phyloP scores from a whole-genome alignment of 2,888 invertebrate species.

The Pasiphila rectangulata region DNA sequence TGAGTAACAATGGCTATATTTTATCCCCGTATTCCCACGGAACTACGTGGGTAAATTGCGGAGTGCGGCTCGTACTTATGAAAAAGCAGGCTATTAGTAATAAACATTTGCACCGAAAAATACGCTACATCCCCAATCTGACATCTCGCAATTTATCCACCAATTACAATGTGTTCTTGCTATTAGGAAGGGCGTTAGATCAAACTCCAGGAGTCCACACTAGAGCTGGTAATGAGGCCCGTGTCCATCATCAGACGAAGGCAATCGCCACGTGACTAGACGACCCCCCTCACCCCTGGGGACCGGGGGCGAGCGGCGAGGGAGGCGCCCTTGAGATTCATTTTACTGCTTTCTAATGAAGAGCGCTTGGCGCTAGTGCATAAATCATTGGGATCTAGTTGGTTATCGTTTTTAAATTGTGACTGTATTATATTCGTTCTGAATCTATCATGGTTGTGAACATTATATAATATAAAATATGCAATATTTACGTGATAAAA shows the following conservation, averaged over 20 bases:
- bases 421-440: no score
- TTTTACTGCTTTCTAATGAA: slow-evolving; percentile 17
- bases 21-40: no score
- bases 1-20: no score
- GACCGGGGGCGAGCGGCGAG: not conserved
- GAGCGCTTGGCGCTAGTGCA: slow-evolving; percentile 12
- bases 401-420: not conserved
- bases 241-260: slow-evolving; percentile 47
- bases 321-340: slow-evolving; percentile 13
- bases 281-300: not conserved
- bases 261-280: slow-evolving; percentile 33
- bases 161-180: no score
- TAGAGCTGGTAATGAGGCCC: slow-evolving; percentile 26
- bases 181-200: not conserved
- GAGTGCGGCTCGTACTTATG: no score
- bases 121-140: not conserved
- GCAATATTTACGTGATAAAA: no score
- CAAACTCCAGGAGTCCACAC: slow-evolving; percentile 12
- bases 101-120: not conserved
- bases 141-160: no score
- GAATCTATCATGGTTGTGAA: no score
- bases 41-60: no score
- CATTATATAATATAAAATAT: no score
- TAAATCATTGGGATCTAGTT: slow-evolving; percentile 1
- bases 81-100: no score